Base-by-base conservation (phyloP, 2,113 vertebrate genomes). In the Apodemus speciosus region DNA sequence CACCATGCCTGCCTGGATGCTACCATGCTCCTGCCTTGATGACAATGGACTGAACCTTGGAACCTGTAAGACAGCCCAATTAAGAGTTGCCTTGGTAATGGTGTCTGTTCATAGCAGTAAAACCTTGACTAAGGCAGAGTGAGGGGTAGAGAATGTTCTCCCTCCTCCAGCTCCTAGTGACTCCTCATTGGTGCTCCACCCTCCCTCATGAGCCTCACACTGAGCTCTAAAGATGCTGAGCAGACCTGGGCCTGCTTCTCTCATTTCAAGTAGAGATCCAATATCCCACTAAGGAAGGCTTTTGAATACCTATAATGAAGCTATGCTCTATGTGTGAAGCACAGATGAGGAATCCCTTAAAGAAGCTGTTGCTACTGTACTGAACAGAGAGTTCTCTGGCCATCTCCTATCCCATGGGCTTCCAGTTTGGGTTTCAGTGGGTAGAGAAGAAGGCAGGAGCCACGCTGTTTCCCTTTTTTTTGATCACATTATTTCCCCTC, bases 391-490 rank as follows among this genome's bases (percentile, higher is more conserved):
- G 64, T 13, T 18, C 32, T 4, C 1, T 0, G 9, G 14, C n/a
- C 5, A 0, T 15, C 0, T 9, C 2, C 1, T 0, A 0, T 21
- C 4, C 6, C 3, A 6, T 20, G 3, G 2, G 38, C 25, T 51
- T 20, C 32, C 1, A 1, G 35, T 8, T 1, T 4, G 4, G 0
- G 6, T 6, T 4, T 51, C 60, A 2, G 46, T 43, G 0, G 38
- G 35, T 16, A 20, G 38, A 68, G 0, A 27, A 18, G 9, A 43
- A 35, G 58, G 35, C 11, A 51, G 25, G 69, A n/a, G 18, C 53
- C 9, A 1, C 1, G 0, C 0, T 0, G 0, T 32, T 0, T 30
- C 43, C 43, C 10, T 51, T 51, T 6, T n/a, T 53, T 79, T 79
- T n/a, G 9, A 53, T n/a, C 18, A 56, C 35, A n/a, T 79, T n/a